Conservation (phyloP, 2,797 vertebrate species). For the Meda fulgida region DNA sequence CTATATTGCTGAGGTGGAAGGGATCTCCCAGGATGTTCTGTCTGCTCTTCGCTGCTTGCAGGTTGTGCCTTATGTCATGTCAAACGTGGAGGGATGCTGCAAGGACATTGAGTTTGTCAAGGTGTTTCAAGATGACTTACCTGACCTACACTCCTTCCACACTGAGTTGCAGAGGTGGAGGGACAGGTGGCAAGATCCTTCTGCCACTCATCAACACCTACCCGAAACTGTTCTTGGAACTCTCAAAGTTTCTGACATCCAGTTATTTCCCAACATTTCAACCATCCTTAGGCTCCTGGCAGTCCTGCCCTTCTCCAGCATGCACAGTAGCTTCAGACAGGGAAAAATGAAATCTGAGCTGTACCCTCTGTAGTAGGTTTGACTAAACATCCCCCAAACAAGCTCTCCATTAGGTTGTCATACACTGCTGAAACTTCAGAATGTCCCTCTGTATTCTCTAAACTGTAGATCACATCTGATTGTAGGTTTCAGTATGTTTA, state of each 20-base stretch:
- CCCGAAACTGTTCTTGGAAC: constrained; percentile 78
- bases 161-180: constrained; percentile 79
- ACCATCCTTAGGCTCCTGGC: constrained; percentile 80
- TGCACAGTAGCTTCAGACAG: constrained; percentile 79
- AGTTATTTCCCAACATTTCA: constrained; percentile 80
- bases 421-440: constrained; percentile 65
- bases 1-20: constrained; percentile 72
- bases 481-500: constrained; percentile 63
- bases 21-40: constrained; percentile 77
- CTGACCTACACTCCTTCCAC: constrained; percentile 74
- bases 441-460: constrained; percentile 66
- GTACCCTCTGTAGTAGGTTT: constrained; percentile 73
- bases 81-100: constrained; percentile 78
- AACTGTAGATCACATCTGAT: constrained; percentile 61
- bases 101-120: constrained; percentile 72
- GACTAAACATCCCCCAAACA: constrained; percentile 46
- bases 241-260: constrained; percentile 77
- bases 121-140: constrained; percentile 79
- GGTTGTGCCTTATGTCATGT: constrained; percentile 86
- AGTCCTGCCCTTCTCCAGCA: constrained; percentile 80
- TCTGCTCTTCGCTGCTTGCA: constrained; percentile 80
- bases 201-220: constrained; percentile 71
- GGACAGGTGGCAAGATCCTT: constrained; percentile 78
- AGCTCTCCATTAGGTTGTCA: constrained; percentile 66
- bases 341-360: constrained; percentile 76